Percentiles rank a stretch among this genome's conserved stretches.
These are phyloP conservation scores for Conistra vaccinii DNA, from an alignment of 2,888 invertebrate species.

Conservation along the genomic window DNA sequence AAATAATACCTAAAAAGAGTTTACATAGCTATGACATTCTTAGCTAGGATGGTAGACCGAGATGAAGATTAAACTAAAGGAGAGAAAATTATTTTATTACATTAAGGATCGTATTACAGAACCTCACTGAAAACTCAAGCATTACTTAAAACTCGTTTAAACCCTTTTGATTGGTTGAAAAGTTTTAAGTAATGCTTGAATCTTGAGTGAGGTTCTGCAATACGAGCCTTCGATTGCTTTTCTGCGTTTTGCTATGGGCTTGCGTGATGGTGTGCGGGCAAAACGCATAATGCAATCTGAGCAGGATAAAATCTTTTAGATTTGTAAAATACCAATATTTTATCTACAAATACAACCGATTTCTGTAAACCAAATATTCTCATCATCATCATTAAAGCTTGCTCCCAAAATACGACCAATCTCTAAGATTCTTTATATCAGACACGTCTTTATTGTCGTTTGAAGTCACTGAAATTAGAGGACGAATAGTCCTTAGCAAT, in stretches of 20 bases:
- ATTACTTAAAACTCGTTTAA: too few species aligned
- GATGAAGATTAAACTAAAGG: neutral
- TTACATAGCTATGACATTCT: neutral
- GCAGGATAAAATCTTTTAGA: neutral
- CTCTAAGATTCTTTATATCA: too few species aligned
- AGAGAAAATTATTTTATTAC: neutral
- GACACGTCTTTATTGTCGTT: neutral
- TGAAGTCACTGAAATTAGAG: neutral
- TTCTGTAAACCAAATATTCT: neutral
- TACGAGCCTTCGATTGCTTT: too few species aligned
- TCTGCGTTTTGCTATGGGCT: neutral
- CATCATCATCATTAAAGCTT: neutral
- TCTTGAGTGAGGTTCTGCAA: too few species aligned
- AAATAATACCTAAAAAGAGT: neutral
- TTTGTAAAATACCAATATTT: neutral
- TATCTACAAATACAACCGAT: neutral
- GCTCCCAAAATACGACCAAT: neutral
- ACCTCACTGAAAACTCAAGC: too few species aligned
- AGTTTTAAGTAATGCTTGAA: too few species aligned
- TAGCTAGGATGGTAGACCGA: neutral
- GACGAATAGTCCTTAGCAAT: neutral
- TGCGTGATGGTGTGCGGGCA: neutral
- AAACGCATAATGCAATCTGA: neutral
- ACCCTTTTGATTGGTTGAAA: too few species aligned
- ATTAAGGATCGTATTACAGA: too few species aligned